Evolutionary conservation across 2,888 invertebrate genomes (phyloP), one percentile per base, ranked within the genome.

Genomic region (Drosophila melanosoma): DNA sequence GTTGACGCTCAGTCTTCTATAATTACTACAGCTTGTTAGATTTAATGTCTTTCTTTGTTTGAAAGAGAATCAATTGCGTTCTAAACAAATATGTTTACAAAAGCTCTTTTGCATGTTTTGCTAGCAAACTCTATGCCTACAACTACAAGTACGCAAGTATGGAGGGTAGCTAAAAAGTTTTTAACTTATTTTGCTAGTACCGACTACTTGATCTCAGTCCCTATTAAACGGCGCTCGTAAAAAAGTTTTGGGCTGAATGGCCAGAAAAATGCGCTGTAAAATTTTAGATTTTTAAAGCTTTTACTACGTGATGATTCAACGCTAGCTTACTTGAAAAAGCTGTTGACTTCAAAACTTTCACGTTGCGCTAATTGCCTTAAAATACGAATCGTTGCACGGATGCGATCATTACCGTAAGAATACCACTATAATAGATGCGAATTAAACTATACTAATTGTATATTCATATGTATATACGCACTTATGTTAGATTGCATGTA

Each of bases 31-130:
- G 48, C 23, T 35, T 36, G 45, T 59, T 71, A 15, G 1, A 15
- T 15, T 45, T 6, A 48, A 32, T 10, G 11, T 35, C 45, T 45
- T 2, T 11, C 48, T 81, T 70, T 80, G 58, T 78, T 73, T 69
- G 83, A 81, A 56, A 65, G 20, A 15, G 67, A 36, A 51, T 53
- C 20, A 69, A 82, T 71, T 75, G 71, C 81, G 83, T 82, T 76
- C 69, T 29, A 73, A 75, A 76, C 32, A 80, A 80, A 56, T 80
- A 70, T 67, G 63, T 81, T 76, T 69, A 69, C 59, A 48, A 82
- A 67, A 74, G 72, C 67, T 73, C 17, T 1, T 23, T n/a, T 63
- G 8, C 36, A 35, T 56, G 64, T 70, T 74, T 77, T 66, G 61
- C 57, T 52, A 20, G 29, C 65, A 67, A 35, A 56, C 20, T 65